Evolutionary conservation across 2,797 vertebrate species (phyloP).

Genomic region (Acestrorhynchus altus): DNA sequence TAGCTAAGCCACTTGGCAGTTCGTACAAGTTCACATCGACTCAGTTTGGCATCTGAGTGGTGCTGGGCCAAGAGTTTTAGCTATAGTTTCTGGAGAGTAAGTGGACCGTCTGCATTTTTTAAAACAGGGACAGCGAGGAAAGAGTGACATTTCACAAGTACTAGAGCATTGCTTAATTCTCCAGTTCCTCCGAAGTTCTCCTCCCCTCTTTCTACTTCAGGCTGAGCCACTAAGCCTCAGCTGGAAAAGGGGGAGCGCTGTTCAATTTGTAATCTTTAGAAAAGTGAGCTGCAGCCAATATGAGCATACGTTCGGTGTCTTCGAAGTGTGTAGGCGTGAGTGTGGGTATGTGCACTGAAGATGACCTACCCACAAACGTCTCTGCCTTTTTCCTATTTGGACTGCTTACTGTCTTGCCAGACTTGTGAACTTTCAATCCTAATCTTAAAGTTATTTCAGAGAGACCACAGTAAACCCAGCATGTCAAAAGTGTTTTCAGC

Average conservation of each 20-base stretch:
- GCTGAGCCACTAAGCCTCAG: conserved; percentile 22
- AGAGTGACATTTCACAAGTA: conserved; percentile 27
- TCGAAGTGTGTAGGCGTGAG: not conserved
- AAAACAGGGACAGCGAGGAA: conserved; percentile 24
- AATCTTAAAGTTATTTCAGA: conserved; percentile 38
- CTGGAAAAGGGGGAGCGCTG: not conserved
- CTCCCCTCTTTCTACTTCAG: conserved; percentile 16
- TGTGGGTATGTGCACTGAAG: not conserved
- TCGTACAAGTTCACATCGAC: conserved; percentile 23
- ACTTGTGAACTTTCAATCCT: conserved; percentile 27
- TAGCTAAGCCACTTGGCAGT: conserved; percentile 10
- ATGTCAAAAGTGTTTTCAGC: conserved; percentile 6
- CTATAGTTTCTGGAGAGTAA: conserved; percentile 16
- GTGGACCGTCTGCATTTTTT: conserved; percentile 25
- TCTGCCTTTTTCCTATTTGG: conserved; percentile 8
- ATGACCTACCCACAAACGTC: too few relatives aligned
- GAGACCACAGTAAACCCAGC: conserved; percentile 16
- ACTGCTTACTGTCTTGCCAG: conserved; percentile 15
- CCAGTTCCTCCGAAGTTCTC: conserved; percentile 6
- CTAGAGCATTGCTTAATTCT: conserved; percentile 21
- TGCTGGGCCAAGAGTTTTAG: conserved; percentile 11
- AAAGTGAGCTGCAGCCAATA: not conserved
- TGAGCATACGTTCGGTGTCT: not conserved
- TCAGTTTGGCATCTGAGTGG: conserved; percentile 29
- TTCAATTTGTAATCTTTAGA: conserved; percentile 38